These are phyloP conservation scores for Andricus grossulariae DNA, from an alignment of 1,140 invertebrate species.

Conservation along the genomic window DNA sequence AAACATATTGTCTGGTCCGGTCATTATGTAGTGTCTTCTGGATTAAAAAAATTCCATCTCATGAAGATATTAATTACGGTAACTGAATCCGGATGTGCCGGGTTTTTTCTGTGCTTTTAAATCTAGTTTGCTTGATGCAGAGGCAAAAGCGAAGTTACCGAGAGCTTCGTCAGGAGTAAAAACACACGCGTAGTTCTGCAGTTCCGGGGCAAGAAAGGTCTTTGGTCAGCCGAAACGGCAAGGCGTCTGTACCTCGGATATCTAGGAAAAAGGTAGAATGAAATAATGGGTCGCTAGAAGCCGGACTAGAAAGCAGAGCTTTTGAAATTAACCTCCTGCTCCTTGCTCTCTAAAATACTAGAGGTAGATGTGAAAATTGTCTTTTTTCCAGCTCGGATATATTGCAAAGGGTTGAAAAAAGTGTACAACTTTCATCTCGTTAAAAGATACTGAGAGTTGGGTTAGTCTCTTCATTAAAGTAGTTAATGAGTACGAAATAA, in stretches of 20 bases:
- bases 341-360: slow-evolving; percentile 10
- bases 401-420: slow-evolving; percentile 3
- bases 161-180: slow-evolving; percentile 26
- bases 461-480: background rate
- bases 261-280: slow-evolving; percentile 28
- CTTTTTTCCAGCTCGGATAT: slow-evolving; percentile 6
- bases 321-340: slow-evolving; percentile 24
- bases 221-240: slow-evolving; percentile 28
- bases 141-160: slow-evolving; percentile 20
- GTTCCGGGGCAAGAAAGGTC: slow-evolving; percentile 22
- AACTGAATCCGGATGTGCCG: no score
- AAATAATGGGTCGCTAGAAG: slow-evolving; percentile 29
- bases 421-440: slow-evolving; percentile 9
- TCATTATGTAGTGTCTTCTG: no score
- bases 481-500: background rate
- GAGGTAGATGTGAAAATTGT: slow-evolving; percentile 21
- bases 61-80: no score
- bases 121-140: background rate
- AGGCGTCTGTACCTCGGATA: slow-evolving; percentile 22
- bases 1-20: no score
- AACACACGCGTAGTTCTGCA: slow-evolving; percentile 10
- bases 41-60: no score
- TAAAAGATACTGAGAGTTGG: slow-evolving; percentile 18
- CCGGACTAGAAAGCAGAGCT: slow-evolving; percentile 21
- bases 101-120: no score